These are phyloP conservation scores for Apoda limacodes DNA, from an alignment of 2,888 invertebrate species.

Conservation along the genomic window DNA sequence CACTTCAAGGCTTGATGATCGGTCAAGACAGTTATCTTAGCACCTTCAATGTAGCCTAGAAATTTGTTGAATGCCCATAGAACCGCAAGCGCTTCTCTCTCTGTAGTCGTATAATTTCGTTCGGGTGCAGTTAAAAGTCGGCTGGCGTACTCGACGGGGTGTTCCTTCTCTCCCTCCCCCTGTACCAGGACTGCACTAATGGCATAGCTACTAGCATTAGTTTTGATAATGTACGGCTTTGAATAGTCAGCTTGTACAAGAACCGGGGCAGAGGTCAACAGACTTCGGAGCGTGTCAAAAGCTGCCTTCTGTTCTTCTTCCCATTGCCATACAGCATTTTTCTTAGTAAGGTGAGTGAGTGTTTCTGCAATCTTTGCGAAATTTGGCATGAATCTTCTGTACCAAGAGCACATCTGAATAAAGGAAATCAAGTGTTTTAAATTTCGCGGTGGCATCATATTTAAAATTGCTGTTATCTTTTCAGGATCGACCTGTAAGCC, in stretches of 20 bases:
- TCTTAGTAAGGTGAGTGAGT: constrained; percentile 17
- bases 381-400: constrained; percentile 22
- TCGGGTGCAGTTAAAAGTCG: constrained; percentile 24
- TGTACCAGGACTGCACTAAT: constrained; percentile 9
- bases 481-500: constrained; percentile 19
- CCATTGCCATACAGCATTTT: constrained; percentile 12
- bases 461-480: constrained; percentile 20
- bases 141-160: constrained; percentile 21
- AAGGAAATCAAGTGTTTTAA: constrained; percentile 23
- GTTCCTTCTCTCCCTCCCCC: constrained; percentile 12
- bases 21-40: constrained; percentile 31
- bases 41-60: constrained; percentile 27
- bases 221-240: constrained; percentile 11
- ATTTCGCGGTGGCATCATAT: constrained; percentile 20
- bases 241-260: constrained; percentile 11
- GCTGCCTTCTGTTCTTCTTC: constrained; percentile 5
- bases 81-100: constrained; percentile 28
- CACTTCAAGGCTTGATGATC: constrained; percentile 25
- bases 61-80: constrained; percentile 17
- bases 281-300: constrained; percentile 2
- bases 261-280: constrained; percentile 9
- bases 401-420: constrained; percentile 26
- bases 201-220: constrained; percentile 17
- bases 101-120: constrained; percentile 34
- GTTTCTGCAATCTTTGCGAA: constrained; percentile 22